Conservation (phyloP, 2,797 vertebrate genomes). For the Luscinia megarhynchos region DNA sequence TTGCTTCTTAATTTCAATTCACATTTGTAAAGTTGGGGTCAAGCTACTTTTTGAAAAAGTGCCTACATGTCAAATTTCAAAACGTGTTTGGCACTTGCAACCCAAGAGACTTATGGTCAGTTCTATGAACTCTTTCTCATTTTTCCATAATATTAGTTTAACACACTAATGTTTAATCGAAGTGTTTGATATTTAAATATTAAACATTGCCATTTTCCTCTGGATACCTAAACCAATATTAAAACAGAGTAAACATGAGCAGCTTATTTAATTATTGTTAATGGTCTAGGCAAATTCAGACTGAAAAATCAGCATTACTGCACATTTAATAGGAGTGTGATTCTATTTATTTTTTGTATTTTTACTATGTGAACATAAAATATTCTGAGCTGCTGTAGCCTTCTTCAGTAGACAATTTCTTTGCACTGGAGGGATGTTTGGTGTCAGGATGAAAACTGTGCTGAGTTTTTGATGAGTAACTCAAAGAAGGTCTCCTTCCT, state of each 20-base stretch:
- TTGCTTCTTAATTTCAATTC: neutral
- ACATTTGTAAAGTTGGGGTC: neutral
- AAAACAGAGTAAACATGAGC: neutral
- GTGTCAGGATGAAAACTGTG: neutral
- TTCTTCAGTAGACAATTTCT: neutral
- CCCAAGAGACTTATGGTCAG: neutral
- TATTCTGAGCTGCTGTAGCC: neutral
- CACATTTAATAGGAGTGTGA: neutral
- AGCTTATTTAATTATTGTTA: constrained; percentile 30
- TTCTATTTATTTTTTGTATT: neutral
- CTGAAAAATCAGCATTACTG: neutral
- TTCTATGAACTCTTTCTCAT: neutral
- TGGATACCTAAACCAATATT: constrained; percentile 46
- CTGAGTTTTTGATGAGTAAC: neutral
- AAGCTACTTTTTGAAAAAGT: neutral
- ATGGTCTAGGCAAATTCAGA: neutral
- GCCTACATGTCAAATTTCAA: neutral
- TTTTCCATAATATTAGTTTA: constrained; percentile 33
- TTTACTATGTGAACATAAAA: neutral
- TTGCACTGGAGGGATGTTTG: neutral
- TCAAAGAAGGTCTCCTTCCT: neutral
- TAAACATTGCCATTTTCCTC: constrained; percentile 24
- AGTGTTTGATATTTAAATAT: constrained; percentile 54
- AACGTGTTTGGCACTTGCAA: neutral
- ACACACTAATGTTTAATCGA: constrained; percentile 16